Base-by-base conservation (phyloP, 2,888 invertebrate genomes). In the Eristalinus aeneus region DNA sequence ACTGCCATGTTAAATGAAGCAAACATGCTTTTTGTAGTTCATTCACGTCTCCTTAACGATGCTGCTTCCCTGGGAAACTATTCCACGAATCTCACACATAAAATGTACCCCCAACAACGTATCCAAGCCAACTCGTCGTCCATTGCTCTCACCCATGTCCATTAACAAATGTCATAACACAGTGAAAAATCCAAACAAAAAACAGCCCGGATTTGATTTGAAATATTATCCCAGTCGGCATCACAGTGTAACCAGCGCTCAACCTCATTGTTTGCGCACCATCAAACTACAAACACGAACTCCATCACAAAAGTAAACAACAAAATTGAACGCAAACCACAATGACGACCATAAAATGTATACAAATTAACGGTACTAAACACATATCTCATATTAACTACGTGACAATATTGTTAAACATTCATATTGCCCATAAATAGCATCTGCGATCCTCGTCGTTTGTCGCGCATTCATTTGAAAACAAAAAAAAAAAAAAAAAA, bases 321-420 rank as follows among this genome's bases (percentile, higher is more conserved):
- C 46, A 39, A 12, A 39, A 39, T 36, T 16, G 34, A 34, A 68
- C 23, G 16, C 58, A 60, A 53, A 36, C n/a, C 23, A 46, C 46
- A 16, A 46, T 46, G 46, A 1, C 32, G 39, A 39, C 16, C 20
- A 53, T 46, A 61, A 20, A 58, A 65, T 60, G 53, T 63, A 23
- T 27, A 76, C 58, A 72, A 72, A 67, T 80, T 73, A 80, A 85
- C 75, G 65, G 71, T 75, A 67, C 72, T 46, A 67, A 76, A 53
- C 67, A 58, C 80, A 80, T 80, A 72, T 63, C 46, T 80, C 60
- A 72, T 72, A 76, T 73, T 69, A 85, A 81, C 72, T 76, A 85
- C 80, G 76, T 81, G 84, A 80, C 71, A 85, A 72, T 23, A 54
- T 76, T 84, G 75, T 73, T 80, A 80, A 80, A 76, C 56, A 76